Evolutionary conservation across 1,140 invertebrate genomes (phyloP).

Genomic region (Drosophila teissieri): DNA sequence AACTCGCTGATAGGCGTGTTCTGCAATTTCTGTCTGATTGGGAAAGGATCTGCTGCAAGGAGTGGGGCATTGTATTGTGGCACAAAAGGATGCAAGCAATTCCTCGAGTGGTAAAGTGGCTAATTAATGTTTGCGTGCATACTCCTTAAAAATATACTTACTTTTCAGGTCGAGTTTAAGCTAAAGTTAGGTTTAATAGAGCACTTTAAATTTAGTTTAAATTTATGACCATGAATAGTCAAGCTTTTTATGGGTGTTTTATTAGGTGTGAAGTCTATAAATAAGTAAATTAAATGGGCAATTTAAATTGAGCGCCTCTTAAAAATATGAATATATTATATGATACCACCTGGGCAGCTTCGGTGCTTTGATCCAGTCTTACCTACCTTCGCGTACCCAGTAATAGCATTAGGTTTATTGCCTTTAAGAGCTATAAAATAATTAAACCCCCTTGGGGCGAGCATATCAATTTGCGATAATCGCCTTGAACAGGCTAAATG

Average conservation of each 20-base stretch:
- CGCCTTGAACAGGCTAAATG: constrained; percentile 12
- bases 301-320: too few relatives aligned
- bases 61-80: constrained; percentile 13
- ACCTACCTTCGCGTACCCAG: background rate
- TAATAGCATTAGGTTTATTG: constrained; percentile 15
- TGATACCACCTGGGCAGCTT: too few relatives aligned
- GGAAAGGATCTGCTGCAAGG: background rate
- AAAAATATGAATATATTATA: too few relatives aligned
- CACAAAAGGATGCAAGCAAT: constrained; percentile 1
- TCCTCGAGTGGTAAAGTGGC: background rate
- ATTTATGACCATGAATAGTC: background rate
- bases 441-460: constrained; percentile 24
- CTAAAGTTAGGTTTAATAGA: background rate
- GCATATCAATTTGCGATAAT: constrained; percentile 23
- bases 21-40: constrained; percentile 45
- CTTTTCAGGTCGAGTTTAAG: too few relatives aligned
- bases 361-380: background rate
- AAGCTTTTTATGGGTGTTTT: background rate
- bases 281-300: too few relatives aligned
- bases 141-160: background rate
- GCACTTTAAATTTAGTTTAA: background rate
- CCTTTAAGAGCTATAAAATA: constrained; percentile 14
- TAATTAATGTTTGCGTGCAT: constrained; percentile 5
- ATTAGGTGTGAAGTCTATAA: background rate
- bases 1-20: constrained; percentile 69